A percentile compares a stretch with the other conserved stretches of the same genome.
These are phyloP conservation scores for Trinorchestia longiramus DNA, from an alignment of 1,140 invertebrate species.

Conservation along the genomic window DNA sequence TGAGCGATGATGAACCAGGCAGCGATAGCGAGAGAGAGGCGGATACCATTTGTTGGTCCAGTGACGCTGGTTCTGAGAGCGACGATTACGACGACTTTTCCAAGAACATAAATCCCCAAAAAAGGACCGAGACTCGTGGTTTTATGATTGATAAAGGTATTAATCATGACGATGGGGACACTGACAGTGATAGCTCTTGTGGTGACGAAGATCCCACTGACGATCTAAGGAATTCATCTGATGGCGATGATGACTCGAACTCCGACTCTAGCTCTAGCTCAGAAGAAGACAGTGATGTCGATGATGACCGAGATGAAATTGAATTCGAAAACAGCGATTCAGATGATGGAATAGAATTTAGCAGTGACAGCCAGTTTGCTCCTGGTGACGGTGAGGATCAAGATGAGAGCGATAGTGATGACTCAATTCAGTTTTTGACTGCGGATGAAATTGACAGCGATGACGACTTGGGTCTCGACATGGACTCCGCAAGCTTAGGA, in stretches of 20 bases:
- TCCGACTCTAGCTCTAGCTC: neutral
- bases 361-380: neutral
- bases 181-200: neutral
- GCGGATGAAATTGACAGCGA: slow-evolving; percentile 14
- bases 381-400: neutral
- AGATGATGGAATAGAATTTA: neutral
- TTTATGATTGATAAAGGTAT: neutral
- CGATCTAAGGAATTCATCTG: neutral
- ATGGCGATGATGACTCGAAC: neutral
- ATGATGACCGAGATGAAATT: neutral
- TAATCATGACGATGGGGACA: neutral
- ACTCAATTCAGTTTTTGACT: neutral
- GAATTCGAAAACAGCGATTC: neutral
- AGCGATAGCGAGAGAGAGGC: no score
- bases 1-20: no score
- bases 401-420: neutral
- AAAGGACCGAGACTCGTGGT: neutral
- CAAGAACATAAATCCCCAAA: neutral
- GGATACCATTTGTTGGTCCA: no score
- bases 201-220: neutral
- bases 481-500: neutral
- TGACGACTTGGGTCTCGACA: neutral
- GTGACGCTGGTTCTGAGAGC: no score
- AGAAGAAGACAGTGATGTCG: neutral
- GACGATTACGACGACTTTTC: neutral